phyloP scores from a whole-genome alignment of 2,888 invertebrate genomes.

The Amblyteles armatorius region DNA sequence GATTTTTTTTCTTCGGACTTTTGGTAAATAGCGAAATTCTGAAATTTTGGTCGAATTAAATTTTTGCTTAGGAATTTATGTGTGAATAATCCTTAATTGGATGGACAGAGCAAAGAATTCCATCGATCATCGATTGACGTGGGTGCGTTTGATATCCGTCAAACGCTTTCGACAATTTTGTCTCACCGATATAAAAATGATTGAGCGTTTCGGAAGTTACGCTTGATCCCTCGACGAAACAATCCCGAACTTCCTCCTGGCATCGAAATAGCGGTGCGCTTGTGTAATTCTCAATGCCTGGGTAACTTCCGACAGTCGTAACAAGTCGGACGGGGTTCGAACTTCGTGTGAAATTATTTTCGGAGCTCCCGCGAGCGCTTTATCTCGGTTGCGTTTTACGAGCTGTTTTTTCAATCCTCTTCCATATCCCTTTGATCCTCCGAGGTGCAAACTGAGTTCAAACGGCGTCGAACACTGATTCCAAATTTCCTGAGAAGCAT shows the following conservation, averaged over 20 bases:
- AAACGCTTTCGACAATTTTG: not conserved
- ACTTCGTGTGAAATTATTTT: conserved; percentile 9
- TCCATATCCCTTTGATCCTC: not conserved
- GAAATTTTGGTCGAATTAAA: too few relatives aligned
- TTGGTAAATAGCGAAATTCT: too few relatives aligned
- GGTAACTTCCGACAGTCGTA: conserved; percentile 13
- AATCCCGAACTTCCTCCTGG: conserved; percentile 11
- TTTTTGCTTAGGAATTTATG: too few relatives aligned
- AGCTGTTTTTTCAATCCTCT: not conserved
- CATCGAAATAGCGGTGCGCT: conserved; percentile 21
- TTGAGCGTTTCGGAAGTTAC: conserved; percentile 18
- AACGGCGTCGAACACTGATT: not conserved
- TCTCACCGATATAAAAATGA: not conserved
- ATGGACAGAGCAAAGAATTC: too few relatives aligned
- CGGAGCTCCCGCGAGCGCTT: not conserved
- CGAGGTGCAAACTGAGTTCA: not conserved
- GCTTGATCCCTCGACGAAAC: not conserved
- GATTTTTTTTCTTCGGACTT: too few relatives aligned
- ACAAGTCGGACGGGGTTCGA: not conserved
- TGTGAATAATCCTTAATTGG: too few relatives aligned
- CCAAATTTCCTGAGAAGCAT: not conserved
- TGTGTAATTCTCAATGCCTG: not conserved
- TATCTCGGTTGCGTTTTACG: not conserved
- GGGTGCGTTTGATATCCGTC: not conserved
- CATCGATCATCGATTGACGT: too few relatives aligned